These are phyloP conservation scores for Prunella himalayana DNA, from an alignment of 2,113 vertebrate species.

Conservation along the genomic window DNA sequence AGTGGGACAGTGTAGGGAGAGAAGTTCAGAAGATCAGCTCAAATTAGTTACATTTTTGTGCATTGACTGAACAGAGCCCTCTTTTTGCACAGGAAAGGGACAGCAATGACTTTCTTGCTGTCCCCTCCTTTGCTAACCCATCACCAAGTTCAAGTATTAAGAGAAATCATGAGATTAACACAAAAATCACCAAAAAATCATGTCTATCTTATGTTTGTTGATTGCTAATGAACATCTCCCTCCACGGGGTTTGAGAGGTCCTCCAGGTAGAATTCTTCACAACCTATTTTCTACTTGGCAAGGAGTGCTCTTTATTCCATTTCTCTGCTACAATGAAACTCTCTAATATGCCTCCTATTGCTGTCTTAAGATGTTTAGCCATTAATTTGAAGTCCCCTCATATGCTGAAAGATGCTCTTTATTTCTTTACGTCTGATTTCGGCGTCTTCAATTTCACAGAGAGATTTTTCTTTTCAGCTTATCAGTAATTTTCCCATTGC, in stretches of 20 bases:
- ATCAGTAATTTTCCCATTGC: neutral
- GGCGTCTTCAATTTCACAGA: neutral
- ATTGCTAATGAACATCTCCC: neutral
- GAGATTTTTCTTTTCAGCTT: neutral
- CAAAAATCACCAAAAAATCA: neutral
- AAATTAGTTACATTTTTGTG: neutral
- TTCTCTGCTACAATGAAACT: neutral
- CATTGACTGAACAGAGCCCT: neutral
- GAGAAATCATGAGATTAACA: neutral
- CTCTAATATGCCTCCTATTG: neutral
- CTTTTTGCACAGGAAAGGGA: neutral
- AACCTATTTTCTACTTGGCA: neutral
- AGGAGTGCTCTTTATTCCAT: neutral
- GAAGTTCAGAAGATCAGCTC: neutral
- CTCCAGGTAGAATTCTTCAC: neutral
- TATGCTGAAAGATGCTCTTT: neutral
- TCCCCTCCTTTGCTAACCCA: neutral
- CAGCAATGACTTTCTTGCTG: neutral
- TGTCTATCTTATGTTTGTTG: neutral
- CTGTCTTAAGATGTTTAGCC: neutral
- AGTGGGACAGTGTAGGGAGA: fast-evolving
- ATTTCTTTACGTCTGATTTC: neutral
- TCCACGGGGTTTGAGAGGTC: neutral
- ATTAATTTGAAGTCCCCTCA: neutral
- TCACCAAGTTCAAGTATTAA: neutral